A percentile compares a stretch with the other conserved stretches of the same genome.
Evolutionary conservation across 2,113 vertebrate genomes (phyloP).

Genomic region (Asarcornis scutulata): DNA sequence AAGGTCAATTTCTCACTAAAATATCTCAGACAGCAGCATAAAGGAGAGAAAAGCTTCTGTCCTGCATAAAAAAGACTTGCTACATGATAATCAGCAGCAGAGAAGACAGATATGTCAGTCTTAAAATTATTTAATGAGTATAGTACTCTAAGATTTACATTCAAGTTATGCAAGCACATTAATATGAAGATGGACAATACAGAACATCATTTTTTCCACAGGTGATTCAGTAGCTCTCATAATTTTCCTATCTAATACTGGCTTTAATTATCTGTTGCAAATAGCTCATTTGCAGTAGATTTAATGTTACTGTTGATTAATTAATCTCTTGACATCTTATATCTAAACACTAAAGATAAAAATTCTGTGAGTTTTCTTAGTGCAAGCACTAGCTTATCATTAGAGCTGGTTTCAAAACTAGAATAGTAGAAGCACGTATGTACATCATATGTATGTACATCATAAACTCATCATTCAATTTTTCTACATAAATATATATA

Average conservation of each 20-base stretch:
- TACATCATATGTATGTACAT: not conserved
- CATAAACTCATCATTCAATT: not conserved
- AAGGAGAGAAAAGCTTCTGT: not conserved
- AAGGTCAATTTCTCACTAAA: not conserved
- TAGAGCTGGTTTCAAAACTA: slow-evolving; percentile 5
- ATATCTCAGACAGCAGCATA: not conserved
- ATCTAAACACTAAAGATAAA: slow-evolving; percentile 16
- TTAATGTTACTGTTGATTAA: slow-evolving; percentile 39
- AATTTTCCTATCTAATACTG: not conserved
- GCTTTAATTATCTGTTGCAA: slow-evolving; percentile 27
- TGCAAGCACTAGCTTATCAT: not conserved
- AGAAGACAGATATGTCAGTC: not conserved
- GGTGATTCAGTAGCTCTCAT: not conserved
- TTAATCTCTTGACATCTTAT: slow-evolving; percentile 14
- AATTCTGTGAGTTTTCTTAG: not conserved
- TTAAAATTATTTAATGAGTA: not conserved
- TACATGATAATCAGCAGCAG: not conserved
- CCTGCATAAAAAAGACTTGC: not conserved
- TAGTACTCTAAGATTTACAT: not conserved
- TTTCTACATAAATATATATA: not conserved
- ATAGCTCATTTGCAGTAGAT: slow-evolving; percentile 23
- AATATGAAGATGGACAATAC: slow-evolving; percentile 1
- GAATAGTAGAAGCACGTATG: not conserved
- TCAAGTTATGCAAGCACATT: not conserved
- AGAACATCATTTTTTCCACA: slow-evolving; percentile 4